A percentile compares a stretch with the other conserved stretches of the same genome.
Evolutionary conservation across 1,140 invertebrate genomes (phyloP).

Genomic region (Heliconius eleuchia): DNA sequence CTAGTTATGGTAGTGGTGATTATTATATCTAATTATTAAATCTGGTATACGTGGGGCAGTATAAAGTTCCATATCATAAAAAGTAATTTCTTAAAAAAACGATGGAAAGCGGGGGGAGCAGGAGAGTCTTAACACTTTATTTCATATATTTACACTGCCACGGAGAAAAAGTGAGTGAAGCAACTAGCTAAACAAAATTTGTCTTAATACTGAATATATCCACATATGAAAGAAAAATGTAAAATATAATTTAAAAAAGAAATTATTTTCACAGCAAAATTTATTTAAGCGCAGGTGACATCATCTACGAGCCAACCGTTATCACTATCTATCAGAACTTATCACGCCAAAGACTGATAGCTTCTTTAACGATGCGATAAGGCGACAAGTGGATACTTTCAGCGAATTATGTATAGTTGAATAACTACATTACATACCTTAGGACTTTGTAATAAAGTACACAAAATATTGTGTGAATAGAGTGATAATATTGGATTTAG

Average conservation of each 20-base stretch:
- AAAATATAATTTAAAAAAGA: not conserved
- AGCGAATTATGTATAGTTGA: slow-evolving; percentile 34
- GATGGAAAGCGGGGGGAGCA: no score
- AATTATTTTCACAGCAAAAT: not conserved
- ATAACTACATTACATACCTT: slow-evolving; percentile 33
- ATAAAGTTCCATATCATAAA: no score
- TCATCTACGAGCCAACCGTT: slow-evolving; percentile 39
- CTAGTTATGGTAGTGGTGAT: no score
- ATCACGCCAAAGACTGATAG: slow-evolving; percentile 53
- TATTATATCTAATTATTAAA: no score
- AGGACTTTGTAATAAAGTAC: slow-evolving; percentile 18
- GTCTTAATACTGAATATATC: no score
- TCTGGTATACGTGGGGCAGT: no score
- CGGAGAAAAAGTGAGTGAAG: no score
- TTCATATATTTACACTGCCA: no score
- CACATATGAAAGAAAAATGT: no score
- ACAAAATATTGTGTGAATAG: slow-evolving; percentile 9
- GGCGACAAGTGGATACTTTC: slow-evolving; percentile 45
- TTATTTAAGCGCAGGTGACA: slow-evolving; percentile 36
- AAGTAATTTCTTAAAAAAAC: no score
- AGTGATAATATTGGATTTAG: slow-evolving; percentile 31
- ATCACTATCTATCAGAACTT: slow-evolving; percentile 49
- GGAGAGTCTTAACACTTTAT: no score
- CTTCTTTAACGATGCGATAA: slow-evolving; percentile 49
- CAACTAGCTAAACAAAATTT: no score